Evolutionary conservation across 2,113 vertebrate genomes (phyloP).

Genomic region (Scopus umbretta): DNA sequence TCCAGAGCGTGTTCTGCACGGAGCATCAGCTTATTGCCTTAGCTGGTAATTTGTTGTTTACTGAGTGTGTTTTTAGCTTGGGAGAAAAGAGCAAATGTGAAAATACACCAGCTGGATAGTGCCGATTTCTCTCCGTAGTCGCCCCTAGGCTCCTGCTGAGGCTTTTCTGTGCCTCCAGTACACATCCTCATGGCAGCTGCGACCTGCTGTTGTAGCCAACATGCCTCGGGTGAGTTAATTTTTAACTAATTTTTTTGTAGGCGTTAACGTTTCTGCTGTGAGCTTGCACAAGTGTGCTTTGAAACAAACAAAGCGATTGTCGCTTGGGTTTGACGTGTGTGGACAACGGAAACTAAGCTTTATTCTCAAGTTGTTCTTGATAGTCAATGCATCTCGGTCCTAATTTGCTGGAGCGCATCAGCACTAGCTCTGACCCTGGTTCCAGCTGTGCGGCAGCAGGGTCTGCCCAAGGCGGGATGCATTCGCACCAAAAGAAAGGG

Average conservation of each 20-base stretch:
- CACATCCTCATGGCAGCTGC: neutral
- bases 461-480: neutral
- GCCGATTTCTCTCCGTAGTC: neutral
- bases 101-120: accelerated
- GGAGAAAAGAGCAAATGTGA: neutral
- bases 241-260: neutral
- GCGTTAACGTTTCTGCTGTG: neutral
- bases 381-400: neutral
- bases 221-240: accelerated
- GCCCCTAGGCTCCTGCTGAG: accelerated
- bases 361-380: neutral
- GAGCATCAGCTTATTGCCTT: neutral
- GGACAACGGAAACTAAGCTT: neutral
- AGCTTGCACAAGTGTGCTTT: neutral
- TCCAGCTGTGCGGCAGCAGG: neutral
- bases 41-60: neutral
- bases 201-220: neutral
- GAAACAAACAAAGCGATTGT: accelerated
- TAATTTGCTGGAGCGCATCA: neutral
- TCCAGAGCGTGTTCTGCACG: neutral
- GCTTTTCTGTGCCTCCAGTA: neutral
- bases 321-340: neutral
- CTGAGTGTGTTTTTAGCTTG: accelerated
- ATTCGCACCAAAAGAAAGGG: neutral
- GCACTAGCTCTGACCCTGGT: neutral